Conservation (phyloP, 2,888 invertebrate species). For the Hypolimnas misippus region DNA sequence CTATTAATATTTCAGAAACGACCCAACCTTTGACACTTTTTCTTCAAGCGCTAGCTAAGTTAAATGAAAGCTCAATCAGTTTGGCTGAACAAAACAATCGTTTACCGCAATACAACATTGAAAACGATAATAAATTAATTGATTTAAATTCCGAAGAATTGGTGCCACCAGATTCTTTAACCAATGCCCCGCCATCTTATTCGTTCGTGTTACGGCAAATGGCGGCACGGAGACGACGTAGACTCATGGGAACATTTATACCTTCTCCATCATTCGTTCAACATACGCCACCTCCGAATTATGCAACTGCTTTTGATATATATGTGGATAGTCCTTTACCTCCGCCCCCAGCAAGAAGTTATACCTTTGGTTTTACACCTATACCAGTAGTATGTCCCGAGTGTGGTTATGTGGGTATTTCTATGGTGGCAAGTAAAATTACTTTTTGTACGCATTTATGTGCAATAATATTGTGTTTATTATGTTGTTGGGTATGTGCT, state of each 20-base stretch:
- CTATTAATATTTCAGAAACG: conserved; percentile 37
- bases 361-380: conserved; percentile 66
- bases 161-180: conserved; percentile 68
- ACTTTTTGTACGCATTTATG: conserved; percentile 75
- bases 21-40: conserved; percentile 64
- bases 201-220: conserved; percentile 75
- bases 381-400: conserved; percentile 68
- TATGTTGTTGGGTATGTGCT: conserved; percentile 76
- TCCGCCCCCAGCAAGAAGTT: conserved; percentile 57
- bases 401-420: conserved; percentile 72
- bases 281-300: conserved; percentile 74
- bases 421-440: conserved; percentile 60
- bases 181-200: conserved; percentile 74
- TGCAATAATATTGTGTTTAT: conserved; percentile 67
- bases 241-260: conserved; percentile 74
- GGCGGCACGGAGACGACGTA: conserved; percentile 63
- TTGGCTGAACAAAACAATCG: conserved; percentile 37
- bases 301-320: conserved; percentile 74
- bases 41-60: conserved; percentile 62
- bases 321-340: conserved; percentile 66
- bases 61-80: conserved; percentile 59
- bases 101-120: conserved; percentile 9
- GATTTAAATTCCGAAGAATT: conserved; percentile 51
- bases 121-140: conserved; percentile 26
- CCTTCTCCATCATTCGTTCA: conserved; percentile 75